phyloP scores from a whole-genome alignment of 2,888 invertebrate species.

The Dendrolimus pini region DNA sequence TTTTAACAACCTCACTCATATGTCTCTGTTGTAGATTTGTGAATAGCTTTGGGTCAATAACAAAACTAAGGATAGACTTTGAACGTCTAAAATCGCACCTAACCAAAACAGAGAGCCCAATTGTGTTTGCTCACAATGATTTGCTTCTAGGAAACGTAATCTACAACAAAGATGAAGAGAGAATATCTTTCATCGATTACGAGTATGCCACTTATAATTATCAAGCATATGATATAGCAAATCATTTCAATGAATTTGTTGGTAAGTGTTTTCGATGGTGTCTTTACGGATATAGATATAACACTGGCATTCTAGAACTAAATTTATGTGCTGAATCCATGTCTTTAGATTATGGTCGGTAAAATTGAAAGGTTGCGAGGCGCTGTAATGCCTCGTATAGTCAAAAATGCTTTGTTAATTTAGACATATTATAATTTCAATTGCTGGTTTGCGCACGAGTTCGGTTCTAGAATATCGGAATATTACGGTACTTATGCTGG shows the following conservation, averaged over 20 bases:
- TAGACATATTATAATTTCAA: too few relatives aligned
- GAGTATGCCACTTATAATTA: conserved; percentile 97
- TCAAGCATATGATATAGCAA: conserved; percentile 97
- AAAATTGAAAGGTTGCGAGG: too few relatives aligned
- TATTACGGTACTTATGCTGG: too few relatives aligned
- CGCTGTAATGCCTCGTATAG: too few relatives aligned
- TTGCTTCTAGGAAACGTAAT: conserved; percentile 95
- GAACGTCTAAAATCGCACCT: conserved; percentile 79
- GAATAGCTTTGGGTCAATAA: conserved; percentile 80
- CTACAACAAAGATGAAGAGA: conserved; percentile 81
- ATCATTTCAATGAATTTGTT: conserved; percentile 98
- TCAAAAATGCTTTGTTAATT: too few relatives aligned
- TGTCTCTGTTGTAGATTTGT: conserved; percentile 78
- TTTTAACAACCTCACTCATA: conserved; percentile 4
- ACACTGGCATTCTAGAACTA: too few relatives aligned
- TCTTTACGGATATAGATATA: too few relatives aligned
- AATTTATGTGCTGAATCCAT: too few relatives aligned
- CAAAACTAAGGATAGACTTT: conserved; percentile 83
- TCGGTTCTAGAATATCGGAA: too few relatives aligned
- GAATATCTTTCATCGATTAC: conserved; percentile 95
- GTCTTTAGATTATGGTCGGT: too few relatives aligned
- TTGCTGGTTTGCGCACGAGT: too few relatives aligned
- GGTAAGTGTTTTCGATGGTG: conserved; percentile 74
- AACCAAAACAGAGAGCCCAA: conserved; percentile 80
- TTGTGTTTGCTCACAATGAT: conserved; percentile 98